phyloP scores from a whole-genome alignment of 2,797 vertebrate species.

The Emydoidea blandingii region DNA sequence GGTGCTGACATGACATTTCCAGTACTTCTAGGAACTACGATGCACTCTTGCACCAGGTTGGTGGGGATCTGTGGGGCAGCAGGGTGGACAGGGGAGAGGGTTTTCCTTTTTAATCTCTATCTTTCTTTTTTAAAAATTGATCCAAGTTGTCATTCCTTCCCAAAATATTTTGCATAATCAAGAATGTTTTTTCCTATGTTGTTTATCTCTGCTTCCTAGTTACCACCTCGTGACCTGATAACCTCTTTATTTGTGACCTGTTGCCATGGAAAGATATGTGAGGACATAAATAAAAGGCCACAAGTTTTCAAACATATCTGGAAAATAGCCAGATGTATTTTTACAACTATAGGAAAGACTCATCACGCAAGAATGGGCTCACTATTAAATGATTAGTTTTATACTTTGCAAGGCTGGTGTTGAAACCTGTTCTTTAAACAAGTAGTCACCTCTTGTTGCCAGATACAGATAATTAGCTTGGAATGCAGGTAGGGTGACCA shows the following conservation, averaged over 20 bases:
- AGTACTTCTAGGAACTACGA: not conserved
- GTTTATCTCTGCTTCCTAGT: conserved; percentile 43
- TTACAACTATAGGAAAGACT: conserved; percentile 58
- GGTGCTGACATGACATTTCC: not conserved
- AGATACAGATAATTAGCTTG: conserved; percentile 40
- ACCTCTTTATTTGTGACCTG: conserved; percentile 22
- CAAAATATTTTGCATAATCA: not conserved
- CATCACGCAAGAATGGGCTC: not conserved
- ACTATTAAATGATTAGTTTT: conserved; percentile 52
- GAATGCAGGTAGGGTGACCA: not conserved
- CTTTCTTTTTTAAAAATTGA: not conserved
- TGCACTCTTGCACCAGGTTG: not conserved
- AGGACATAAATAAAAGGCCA: conserved; percentile 59
- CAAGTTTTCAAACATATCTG: conserved; percentile 53
- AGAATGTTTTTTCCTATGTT: not conserved
- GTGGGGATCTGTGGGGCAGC: not conserved
- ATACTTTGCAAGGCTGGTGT: conserved; percentile 43
- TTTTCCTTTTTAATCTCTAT: not conserved
- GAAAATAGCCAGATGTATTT: conserved; percentile 65
- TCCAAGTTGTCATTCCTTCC: not conserved
- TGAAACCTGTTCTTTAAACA: conserved; percentile 58
- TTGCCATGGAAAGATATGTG: conserved; percentile 52
- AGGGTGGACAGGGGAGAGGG: not conserved
- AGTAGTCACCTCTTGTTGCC: conserved; percentile 23
- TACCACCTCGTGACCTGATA: conserved; percentile 17